Base-by-base conservation (phyloP, 64 coral and sea anemone species). In the Pocillopora damicornis region DNA sequence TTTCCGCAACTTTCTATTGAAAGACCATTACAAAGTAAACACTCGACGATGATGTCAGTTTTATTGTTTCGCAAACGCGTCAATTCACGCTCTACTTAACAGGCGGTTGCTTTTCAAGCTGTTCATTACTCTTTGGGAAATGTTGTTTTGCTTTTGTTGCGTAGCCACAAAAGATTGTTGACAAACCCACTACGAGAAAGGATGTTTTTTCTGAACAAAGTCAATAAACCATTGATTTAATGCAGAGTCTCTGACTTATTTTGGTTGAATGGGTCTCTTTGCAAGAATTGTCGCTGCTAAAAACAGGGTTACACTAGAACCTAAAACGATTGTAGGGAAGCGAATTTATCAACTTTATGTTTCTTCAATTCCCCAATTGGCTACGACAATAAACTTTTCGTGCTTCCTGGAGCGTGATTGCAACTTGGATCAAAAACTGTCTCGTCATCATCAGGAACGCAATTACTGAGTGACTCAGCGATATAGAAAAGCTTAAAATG, bases 61-160 rank as follows among this genome's bases (percentile, higher is more conserved):
- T 2, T 51, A 23, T 68, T 63, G 16, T 67, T 18, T 65, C 15
- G 4, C 15, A 37, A 63, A 71, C 42, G 7, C 67, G 80, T 83
- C 80, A 83, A 35, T 85, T 11, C 64, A 73, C 12, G 65, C 63
- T 85, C 65, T 26, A 56, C 1, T 85, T 85, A 72, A 66, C 65
- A 85, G n/a, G 63, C 22, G 61, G 35, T 68, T 68, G 9, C 1
- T 1, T 35, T 80, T 59, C 30, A 67, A n/a, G 22, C 11, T 11
- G n/a, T 71, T 71, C 11, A 71, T 25, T n/a, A 23, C 25, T 7
- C 7, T 68, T 17, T 42, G 8, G 69, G 51, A n/a, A 20, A 69
- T 23, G 11, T 1, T 37, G 1, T 38, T 14, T 37, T 58, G 65
- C 17, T n/a, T 85, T 12, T 8, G 61, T 35, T 62, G 59, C 9